Conservation (phyloP, 2,888 invertebrate species). For the Zele albiditarsus region DNA sequence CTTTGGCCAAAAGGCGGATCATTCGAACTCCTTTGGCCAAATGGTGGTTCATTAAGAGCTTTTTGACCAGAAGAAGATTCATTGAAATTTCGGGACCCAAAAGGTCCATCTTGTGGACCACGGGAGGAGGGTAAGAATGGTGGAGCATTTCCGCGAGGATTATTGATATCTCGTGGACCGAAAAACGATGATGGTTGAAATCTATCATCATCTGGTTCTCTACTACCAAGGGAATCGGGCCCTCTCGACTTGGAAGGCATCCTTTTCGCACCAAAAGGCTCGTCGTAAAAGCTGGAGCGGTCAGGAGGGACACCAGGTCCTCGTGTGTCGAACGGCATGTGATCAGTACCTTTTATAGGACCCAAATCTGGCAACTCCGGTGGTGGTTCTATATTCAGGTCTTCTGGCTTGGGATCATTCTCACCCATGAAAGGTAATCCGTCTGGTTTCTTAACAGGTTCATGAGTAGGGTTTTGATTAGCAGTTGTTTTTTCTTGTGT, state of each 20-base stretch:
- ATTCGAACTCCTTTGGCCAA: conserved; percentile 41
- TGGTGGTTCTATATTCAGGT: conserved; percentile 68
- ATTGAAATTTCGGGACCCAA: conserved; percentile 26
- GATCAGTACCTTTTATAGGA: conserved; percentile 50
- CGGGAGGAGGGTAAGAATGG: conserved; percentile 19
- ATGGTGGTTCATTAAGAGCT: conserved; percentile 42
- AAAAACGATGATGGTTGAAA: conserved; percentile 33
- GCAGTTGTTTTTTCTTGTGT: conserved; percentile 13
- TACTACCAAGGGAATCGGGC: conserved; percentile 45
- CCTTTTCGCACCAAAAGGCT: conserved; percentile 43
- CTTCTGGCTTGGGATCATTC: conserved; percentile 67
- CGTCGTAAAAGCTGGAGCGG: conserved; percentile 41
- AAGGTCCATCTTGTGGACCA: conserved; percentile 33
- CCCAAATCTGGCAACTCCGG: conserved; percentile 67
- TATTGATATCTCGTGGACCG: conserved; percentile 34
- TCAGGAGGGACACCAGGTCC: conserved; percentile 32
- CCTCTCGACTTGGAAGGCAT: conserved; percentile 46
- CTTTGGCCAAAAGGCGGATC: conserved; percentile 42
- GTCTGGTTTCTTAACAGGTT: conserved; percentile 54
- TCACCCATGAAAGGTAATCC: conserved; percentile 68
- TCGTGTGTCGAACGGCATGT: conserved; percentile 29
- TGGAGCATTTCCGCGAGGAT: conserved; percentile 20
- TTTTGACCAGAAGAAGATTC: conserved; percentile 14
- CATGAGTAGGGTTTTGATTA: conserved; percentile 1
- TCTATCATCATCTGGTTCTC: conserved; percentile 35